Evolutionary conservation across 2,888 invertebrate genomes (phyloP), one percentile per base, ranked within the genome.

Genomic region (Germaria angustata): DNA sequence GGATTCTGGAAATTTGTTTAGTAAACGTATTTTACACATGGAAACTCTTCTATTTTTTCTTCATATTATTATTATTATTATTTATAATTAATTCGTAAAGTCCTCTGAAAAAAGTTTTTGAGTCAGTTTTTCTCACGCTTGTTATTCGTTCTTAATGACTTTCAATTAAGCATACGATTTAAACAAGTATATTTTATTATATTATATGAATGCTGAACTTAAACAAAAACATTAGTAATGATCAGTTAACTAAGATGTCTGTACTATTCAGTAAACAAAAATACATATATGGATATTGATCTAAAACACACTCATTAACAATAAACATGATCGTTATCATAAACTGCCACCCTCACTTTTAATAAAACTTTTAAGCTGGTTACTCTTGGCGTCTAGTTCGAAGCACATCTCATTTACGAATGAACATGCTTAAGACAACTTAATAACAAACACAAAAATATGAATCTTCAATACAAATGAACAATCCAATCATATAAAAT

Each of bases 171-270:
- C 65, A 7, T 51, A 36, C 15, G 11, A 77, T 61, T 24, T 59
- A 32, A 57, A 66, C 55, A 59, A 76, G 39, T 66, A 13, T 34
- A 24, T 73, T 41, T 28, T 2, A n/a, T n/a, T n/a, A 6, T 39
- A 32, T 32, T 28, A 17, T 61, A 2, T 41, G 2, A 73, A 11
- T n/a, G 20, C 15, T 41, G 13, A 57, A 9, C 20, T 39, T 66
- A 49, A 65, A 46, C 39, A 75, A 46, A 66, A 17, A 51, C 77
- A 81, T 81, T 81, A 77, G 81, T 65, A 77, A 77, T 81, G 81
- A 71, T 66, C 77, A 81, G 65, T 81, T 71, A 71, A 77, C 59
- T 66, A 51, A 24, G 4, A 39, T 61, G 15, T 24, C 9, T 46
- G 13, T 39, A 59, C 28, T 36, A 17, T 66, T 55, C 17, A 28